Evolutionary conservation across 2,797 vertebrate genomes (phyloP), one percentile per base, ranked within the genome.

Genomic region (Myotis myotis): DNA sequence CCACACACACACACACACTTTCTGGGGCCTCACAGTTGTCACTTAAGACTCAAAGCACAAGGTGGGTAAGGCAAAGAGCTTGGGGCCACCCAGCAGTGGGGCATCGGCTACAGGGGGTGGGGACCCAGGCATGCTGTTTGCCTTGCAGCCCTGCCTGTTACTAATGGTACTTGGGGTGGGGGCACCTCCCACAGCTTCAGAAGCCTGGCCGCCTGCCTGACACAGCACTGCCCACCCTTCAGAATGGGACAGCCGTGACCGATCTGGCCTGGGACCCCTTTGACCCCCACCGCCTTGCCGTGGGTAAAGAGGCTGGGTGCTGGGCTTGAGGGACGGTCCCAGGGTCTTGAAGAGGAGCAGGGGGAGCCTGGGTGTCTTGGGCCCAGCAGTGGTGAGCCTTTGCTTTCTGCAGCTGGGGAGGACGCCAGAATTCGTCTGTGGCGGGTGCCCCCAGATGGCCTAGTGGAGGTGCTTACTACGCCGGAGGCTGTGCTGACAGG

Each of bases 251-350:
- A 0, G 99, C 98, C 0, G 99, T 99, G 91, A 98, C 98, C 0
- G 99, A 99, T 97, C 98, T 99, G 80, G 98, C 97, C 75, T 99
- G 99, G 99, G 99, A 99, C 97, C 99, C 99, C 28, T 99, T 99
- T 1, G 96, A 99, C 97, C 96, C 98, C 0, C 95, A 91, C 81
- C 98, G 97, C 85, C 99, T 99, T 0, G 99, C 99, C 33, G 99
- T 99, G 0, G 99, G 99, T 99, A 97, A 55, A 98, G 38, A 92
- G 71, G 36, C 66, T 87, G 28, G 47, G 38, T 15, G 0, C 47
- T 16, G 28, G 60, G 36, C n/a, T 55, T 72, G 51, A 47, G 12
- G 60, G 22, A 41, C 36, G 57, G n/a, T 10, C 57, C 72, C 1
- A 0, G 33, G 51, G 12, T 55, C 72, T 57, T 33, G 6, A 44